phyloP scores from a whole-genome alignment of 2,888 invertebrate species.

The Pandemis heparana region DNA sequence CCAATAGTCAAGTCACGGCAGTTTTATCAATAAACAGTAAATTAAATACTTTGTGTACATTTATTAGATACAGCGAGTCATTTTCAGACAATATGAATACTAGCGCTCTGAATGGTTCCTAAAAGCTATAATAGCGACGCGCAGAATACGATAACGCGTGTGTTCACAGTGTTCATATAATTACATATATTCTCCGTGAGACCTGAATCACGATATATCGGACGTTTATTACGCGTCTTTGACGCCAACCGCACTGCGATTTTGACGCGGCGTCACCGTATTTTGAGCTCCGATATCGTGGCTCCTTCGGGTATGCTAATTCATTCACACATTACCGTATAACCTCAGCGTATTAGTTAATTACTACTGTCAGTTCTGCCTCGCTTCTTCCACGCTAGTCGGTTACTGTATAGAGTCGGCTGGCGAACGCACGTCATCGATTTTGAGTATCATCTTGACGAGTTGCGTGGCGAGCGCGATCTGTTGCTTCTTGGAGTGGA shows the following conservation, averaged over 20 bases:
- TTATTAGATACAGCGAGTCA: neutral
- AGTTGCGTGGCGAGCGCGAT: conserved; percentile 98
- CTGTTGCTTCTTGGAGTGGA: conserved; percentile 99
- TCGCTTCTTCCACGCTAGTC: no score
- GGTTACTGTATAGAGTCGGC: conserved; percentile 75
- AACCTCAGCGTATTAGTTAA: no score
- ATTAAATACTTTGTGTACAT: conserved; percentile 10
- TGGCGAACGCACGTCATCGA: conserved; percentile 95
- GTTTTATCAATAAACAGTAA: neutral
- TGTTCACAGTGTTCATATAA: no score
- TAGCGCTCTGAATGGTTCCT: conserved; percentile 30
- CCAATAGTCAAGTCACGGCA: no score
- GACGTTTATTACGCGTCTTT: no score
- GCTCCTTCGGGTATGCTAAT: neutral
- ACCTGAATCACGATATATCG: no score
- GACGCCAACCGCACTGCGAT: no score
- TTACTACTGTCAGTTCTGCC: no score
- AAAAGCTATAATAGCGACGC: neutral
- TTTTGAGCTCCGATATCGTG: neutral
- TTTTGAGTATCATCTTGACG: conserved; percentile 99
- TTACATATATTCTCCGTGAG: no score
- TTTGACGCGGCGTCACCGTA: neutral
- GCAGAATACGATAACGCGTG: neutral
- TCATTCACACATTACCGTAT: no score
- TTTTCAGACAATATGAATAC: conserved; percentile 14